Evolutionary conservation across 2,888 invertebrate genomes (phyloP).

Genomic region (Cryptus armator): DNA sequence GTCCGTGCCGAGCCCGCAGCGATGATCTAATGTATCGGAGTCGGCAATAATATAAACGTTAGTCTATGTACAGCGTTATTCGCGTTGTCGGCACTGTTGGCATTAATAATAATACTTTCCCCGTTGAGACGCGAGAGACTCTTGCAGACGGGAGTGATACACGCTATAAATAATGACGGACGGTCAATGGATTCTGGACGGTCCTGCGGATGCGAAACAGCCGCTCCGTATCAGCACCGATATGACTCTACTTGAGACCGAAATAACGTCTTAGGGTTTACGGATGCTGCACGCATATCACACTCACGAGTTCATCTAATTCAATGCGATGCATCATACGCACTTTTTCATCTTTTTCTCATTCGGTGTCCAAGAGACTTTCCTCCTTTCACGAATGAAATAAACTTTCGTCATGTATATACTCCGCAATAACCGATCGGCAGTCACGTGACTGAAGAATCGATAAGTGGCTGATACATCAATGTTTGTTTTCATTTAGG

Average conservation of each 20-base stretch:
- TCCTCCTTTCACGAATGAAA: background rate
- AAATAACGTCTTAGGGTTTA: conserved; percentile 58
- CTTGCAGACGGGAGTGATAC: conserved; percentile 59
- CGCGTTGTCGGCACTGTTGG: conserved; percentile 1
- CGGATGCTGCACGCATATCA: conserved; percentile 17
- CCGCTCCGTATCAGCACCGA: conserved; percentile 52
- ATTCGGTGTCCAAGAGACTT: background rate
- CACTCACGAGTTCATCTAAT: conserved; percentile 29
- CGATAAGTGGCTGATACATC: background rate
- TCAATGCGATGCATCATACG: background rate
- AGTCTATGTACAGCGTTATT: background rate
- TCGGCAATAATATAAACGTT: conserved; percentile 40
- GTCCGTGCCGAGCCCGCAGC: conserved; percentile 76
- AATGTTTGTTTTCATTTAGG: conserved; percentile 46
- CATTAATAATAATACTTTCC: conserved; percentile 47
- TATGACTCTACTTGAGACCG: conserved; percentile 66
- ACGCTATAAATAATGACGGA: conserved; percentile 77
- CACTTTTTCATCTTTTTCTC: background rate
- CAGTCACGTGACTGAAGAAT: background rate
- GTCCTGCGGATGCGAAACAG: conserved; percentile 70
- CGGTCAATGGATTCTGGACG: conserved; percentile 64
- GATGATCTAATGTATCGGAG: conserved; percentile 74
- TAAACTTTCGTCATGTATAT: background rate
- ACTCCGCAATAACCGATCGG: background rate
- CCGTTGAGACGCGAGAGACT: conserved; percentile 46